Percentiles rank a stretch among this genome's conserved stretches.
Conservation (phyloP, 2,888 invertebrate genomes). For the Choreutis nemorana region DNA sequence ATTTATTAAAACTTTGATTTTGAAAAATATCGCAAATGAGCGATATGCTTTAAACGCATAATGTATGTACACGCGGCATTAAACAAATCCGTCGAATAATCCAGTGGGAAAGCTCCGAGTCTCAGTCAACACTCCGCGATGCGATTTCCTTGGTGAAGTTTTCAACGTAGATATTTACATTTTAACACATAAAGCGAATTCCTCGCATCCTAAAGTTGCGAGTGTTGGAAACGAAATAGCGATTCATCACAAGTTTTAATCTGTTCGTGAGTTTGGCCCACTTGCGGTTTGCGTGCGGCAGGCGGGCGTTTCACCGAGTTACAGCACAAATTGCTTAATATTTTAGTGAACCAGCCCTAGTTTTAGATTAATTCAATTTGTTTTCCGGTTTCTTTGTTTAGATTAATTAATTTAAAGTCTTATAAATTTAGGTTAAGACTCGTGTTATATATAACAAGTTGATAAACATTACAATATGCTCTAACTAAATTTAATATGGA, state of each 20-base stretch:
- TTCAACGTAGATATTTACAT: constrained; percentile 56
- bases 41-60: too few species aligned
- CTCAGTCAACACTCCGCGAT: constrained; percentile 52
- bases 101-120: constrained; percentile 51
- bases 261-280: constrained; percentile 54
- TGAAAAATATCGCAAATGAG: too few species aligned
- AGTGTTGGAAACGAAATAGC: constrained; percentile 49
- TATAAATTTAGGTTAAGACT: too few species aligned
- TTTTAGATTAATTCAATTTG: neutral
- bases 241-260: constrained; percentile 63
- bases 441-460: too few species aligned
- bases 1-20: too few species aligned
- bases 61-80: too few species aligned
- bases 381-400: too few species aligned
- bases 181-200: constrained; percentile 60
- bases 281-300: constrained; percentile 24
- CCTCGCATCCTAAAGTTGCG: constrained; percentile 46
- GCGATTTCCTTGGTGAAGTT: constrained; percentile 53
- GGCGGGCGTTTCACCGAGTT: constrained; percentile 10
- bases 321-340: neutral
- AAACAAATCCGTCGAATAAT: constrained; percentile 59
- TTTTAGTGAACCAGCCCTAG: constrained; percentile 8
- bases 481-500: too few species aligned
- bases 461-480: too few species aligned
- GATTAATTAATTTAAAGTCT: too few species aligned